Conservation (phyloP, 2,113 vertebrate species). For the Callaeas wilsoni region DNA sequence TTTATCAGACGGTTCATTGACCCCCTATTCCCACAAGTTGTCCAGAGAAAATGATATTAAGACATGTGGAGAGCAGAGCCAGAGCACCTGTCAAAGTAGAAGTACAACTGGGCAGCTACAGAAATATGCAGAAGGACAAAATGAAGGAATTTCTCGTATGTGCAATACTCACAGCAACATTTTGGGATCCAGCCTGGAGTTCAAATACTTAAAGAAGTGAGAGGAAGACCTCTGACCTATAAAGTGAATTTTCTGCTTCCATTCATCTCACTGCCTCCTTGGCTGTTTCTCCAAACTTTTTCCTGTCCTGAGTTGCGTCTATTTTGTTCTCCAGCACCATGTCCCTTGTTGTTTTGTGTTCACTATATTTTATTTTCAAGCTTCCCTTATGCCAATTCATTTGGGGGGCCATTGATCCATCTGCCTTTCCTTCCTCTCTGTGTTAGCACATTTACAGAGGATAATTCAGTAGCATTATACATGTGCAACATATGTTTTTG, state of each 20-base stretch:
- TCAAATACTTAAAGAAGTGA: neutral
- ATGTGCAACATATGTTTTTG: neutral
- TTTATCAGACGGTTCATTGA: neutral
- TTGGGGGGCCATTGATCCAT: accelerated
- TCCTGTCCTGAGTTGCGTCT: neutral
- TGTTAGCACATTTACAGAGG: neutral
- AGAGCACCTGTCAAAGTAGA: neutral
- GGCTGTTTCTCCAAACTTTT: neutral
- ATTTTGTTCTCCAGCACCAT: neutral
- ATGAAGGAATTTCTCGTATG: neutral
- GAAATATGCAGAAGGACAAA: neutral
- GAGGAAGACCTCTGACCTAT: neutral
- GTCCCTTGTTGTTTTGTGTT: accelerated
- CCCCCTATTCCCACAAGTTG: neutral
- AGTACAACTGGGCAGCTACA: neutral
- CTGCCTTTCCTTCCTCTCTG: neutral
- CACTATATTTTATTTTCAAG: neutral
- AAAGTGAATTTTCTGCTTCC: neutral
- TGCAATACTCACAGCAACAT: neutral
- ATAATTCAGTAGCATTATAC: neutral
- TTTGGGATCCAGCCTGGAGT: neutral
- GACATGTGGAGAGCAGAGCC: neutral
- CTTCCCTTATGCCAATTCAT: neutral
- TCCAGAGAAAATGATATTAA: neutral
- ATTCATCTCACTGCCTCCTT: neutral